Base-by-base conservation (phyloP, 2,797 vertebrate species). In the Paramormyrops hopkinsi region DNA sequence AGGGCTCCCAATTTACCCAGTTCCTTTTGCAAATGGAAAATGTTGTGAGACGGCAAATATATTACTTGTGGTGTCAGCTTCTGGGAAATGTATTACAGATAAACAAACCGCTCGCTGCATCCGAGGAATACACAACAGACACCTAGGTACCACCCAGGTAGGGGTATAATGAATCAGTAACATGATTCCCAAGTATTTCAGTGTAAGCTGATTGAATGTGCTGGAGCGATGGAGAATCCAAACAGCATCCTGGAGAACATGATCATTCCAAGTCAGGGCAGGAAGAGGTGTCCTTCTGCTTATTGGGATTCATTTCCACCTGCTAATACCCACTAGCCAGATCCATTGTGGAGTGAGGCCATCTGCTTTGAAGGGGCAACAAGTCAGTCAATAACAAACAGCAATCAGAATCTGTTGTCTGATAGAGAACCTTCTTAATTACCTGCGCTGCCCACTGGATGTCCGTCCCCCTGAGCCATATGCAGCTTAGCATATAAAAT, bases 1-100 rank as follows among this genome's bases (percentile, higher is more conserved):
- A 82, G 76, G 76, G 76, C 76, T 44, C 37, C 76, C 76, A 82
- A 82, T 82, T 46, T 82, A 82, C 37, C 76, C 76, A 82, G 37
- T 46, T 82, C 41, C 76, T 46, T 82, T 46, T 82, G 76, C 41
- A 82, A 82, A 82, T 82, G 76, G 76, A 19, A 82, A 82, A 46
- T 46, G n/a, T 51, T 85, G n/a, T 53, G 48, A 51, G 44, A 48
- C 22, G n/a, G 82, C 82, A 84, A 51, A 50, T 85, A 50, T 51
- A 33, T 14, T 50, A 50, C 83, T 46, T 83, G 22, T 53, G 83
- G 83, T 85, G 46, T 29, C 83, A 51, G 44, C 41, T 46, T 46
- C 41, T 82, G 76, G 41, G 76, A 46, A 82, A 82, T 82, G 37
- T 46, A 44, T 85, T 85, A 14, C 19, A 33, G 83, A 53, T 85